Evolutionary conservation across 2,888 invertebrate species (phyloP).

Genomic region (Platycheirus albimanus): DNA sequence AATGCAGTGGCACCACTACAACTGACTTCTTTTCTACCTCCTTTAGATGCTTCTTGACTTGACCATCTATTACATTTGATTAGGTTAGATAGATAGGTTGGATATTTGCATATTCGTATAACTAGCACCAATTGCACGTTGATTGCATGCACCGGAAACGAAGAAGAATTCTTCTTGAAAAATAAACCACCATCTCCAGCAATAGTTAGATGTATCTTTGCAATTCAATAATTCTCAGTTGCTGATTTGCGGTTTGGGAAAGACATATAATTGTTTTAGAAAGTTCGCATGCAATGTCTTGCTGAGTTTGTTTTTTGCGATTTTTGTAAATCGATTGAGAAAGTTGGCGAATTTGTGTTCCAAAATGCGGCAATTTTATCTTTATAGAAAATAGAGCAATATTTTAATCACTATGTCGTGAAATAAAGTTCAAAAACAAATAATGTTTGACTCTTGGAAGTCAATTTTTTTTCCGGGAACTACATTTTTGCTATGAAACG

Average conservation of each 20-base stretch:
- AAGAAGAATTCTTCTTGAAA: constrained; percentile 26
- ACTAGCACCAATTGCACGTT: not conserved
- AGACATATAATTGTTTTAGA: constrained; percentile 28
- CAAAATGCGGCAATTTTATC: no score
- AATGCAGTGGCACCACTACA: constrained; percentile 15
- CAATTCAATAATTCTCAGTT: constrained; percentile 9
- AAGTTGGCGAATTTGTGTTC: no score
- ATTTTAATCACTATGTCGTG: no score
- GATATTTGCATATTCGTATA: constrained; percentile 41
- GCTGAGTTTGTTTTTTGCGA: no score
- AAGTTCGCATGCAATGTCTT: constrained; percentile 11
- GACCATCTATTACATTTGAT: constrained; percentile 62
- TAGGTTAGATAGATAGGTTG: constrained; percentile 23
- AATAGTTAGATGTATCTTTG: not conserved
- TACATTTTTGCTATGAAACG: no score
- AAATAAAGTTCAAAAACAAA: no score
- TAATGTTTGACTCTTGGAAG: no score
- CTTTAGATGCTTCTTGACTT: constrained; percentile 62
- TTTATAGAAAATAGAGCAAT: no score
- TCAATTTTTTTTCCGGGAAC: no score
- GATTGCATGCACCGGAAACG: constrained; percentile 32
- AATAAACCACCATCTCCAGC: not conserved
- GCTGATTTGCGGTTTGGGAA: constrained; percentile 32
- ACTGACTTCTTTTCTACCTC: constrained; percentile 42
- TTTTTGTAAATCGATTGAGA: no score